phyloP scores from a whole-genome alignment of 2,113 vertebrate genomes.

The Corythornis vintsioides region DNA sequence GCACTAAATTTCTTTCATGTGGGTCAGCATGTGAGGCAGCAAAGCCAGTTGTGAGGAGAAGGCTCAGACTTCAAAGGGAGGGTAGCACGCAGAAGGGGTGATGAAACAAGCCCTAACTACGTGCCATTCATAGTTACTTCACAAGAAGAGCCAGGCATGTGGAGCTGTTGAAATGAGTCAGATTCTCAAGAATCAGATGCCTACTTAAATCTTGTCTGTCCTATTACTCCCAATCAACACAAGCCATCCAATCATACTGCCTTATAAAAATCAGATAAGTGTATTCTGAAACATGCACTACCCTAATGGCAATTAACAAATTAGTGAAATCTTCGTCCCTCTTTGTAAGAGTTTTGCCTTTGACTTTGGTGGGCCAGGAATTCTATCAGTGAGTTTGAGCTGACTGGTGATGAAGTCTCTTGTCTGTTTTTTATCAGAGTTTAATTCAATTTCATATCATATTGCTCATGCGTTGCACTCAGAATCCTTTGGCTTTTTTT shows the following conservation, averaged over 20 bases:
- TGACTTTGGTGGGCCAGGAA: not conserved
- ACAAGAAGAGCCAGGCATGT: not conserved
- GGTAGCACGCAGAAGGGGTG: not conserved
- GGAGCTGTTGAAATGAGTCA: not conserved
- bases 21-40: not conserved
- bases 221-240: not conserved
- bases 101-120: conserved; percentile 28
- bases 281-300: not conserved
- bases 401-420: not conserved
- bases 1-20: conserved; percentile 4
- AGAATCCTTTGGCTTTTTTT: not conserved
- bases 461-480: not conserved
- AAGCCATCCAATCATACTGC: not conserved
- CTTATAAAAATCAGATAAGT: not conserved
- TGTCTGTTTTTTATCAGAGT: not conserved
- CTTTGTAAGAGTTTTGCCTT: not conserved
- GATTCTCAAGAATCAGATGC: not conserved
- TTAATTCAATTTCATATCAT: not conserved
- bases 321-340: not conserved
- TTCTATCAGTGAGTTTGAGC: not conserved
- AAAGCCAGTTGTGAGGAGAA: not conserved
- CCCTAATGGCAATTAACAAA: not conserved
- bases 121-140: conserved; percentile 51
- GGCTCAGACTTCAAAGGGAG: conserved; percentile 59
- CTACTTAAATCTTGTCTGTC: not conserved